Evolutionary conservation across 92 coral and sea anemone species (phyloP).

Genomic region (Meandrina meandrites): DNA sequence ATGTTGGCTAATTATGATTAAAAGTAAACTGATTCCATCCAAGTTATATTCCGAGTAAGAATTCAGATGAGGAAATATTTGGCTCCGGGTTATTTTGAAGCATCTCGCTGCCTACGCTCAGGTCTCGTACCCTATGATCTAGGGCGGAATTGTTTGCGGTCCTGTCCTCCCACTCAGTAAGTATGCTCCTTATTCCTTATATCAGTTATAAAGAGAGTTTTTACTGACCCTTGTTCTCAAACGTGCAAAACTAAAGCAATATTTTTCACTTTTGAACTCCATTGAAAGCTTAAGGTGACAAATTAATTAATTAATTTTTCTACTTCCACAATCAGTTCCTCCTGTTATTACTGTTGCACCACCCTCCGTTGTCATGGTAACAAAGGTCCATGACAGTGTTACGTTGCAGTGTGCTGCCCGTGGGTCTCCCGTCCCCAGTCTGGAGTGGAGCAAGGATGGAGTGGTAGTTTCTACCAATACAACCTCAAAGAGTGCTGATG

Average conservation of each 20-base stretch:
- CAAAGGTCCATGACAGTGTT: conserved; percentile 41
- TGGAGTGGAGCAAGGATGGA: conserved; percentile 82
- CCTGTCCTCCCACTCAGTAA: too few species aligned
- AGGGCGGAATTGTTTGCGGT: neutral
- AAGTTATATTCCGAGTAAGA: neutral
- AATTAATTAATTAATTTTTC: neutral
- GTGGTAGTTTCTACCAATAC: conserved; percentile 54
- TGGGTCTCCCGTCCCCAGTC: conserved; percentile 79
- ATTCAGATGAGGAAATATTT: too few species aligned
- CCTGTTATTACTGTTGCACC: conserved; percentile 64
- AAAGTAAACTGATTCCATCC: neutral
- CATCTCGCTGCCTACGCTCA: neutral
- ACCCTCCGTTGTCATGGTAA: conserved; percentile 52
- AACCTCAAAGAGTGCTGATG: conserved; percentile 13
- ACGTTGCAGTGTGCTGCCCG: conserved; percentile 71
- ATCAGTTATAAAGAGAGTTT: too few species aligned
- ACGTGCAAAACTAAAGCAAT: too few species aligned
- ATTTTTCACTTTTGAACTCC: too few species aligned
- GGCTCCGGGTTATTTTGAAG: neutral
- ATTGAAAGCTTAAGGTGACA: too few species aligned
- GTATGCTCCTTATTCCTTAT: too few species aligned
- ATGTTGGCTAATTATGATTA: neutral
- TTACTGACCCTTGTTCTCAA: too few species aligned
- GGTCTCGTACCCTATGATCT: neutral
- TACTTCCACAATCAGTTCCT: conserved; percentile 32